These are phyloP conservation scores for Anhinga anhinga DNA, from an alignment of 2,113 vertebrate genomes.

Conservation along the genomic window DNA sequence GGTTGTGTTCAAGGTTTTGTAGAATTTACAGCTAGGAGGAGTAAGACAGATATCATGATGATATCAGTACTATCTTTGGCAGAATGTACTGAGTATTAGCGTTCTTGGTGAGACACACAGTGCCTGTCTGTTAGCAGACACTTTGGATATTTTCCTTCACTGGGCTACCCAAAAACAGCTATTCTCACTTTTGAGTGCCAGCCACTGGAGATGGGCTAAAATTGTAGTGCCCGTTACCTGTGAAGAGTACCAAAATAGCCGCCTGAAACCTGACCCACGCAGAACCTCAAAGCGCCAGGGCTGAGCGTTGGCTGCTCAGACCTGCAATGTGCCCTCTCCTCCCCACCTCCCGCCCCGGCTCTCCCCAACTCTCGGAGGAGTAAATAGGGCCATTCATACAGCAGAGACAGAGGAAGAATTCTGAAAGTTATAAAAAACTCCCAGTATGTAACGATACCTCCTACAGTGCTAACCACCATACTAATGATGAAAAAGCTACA, in stretches of 20 bases:
- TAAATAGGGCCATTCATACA: constrained; percentile 45
- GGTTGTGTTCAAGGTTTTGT: not conserved
- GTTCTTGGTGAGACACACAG: not conserved
- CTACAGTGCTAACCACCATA: constrained; percentile 7
- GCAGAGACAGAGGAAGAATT: constrained; percentile 15
- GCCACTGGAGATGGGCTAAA: not conserved
- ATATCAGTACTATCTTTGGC: not conserved
- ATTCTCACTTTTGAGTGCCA: not conserved
- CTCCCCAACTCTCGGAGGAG: not conserved
- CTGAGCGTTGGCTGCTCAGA: not conserved
- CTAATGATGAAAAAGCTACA: not conserved
- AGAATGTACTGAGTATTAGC: not conserved
- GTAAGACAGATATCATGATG: not conserved
- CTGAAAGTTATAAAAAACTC: constrained; percentile 23
- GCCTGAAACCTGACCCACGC: not conserved
- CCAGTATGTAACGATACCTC: constrained; percentile 23
- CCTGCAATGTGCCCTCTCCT: not conserved
- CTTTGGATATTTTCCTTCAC: not conserved
- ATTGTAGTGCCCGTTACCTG: not conserved
- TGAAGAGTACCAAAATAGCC: not conserved
- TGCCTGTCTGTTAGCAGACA: not conserved
- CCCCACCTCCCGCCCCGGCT: not conserved
- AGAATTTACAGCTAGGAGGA: not conserved
- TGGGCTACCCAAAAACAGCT: not conserved
- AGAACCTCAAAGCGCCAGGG: not conserved